Conservation (phyloP, 92 coral and sea anemone genomes). For the Parazoanthus atlanticus region DNA sequence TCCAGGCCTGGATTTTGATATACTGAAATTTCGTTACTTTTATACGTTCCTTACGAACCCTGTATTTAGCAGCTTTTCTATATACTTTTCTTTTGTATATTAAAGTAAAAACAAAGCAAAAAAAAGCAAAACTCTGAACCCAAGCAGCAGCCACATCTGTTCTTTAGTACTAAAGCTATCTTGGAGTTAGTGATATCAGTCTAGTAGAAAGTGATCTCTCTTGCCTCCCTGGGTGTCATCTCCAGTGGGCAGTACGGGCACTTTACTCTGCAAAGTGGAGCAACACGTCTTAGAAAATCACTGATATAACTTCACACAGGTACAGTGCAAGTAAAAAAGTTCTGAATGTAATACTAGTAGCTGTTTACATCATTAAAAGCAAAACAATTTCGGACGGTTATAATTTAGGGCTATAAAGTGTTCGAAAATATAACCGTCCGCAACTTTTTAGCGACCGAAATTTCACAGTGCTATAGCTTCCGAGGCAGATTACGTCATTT, state of each 20-base stretch:
- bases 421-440: no score
- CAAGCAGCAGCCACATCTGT: background rate
- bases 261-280: slow-evolving; percentile 72
- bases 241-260: slow-evolving; percentile 98
- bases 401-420: no score
- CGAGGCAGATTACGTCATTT: no score
- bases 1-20: no score
- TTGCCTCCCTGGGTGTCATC: slow-evolving; percentile 95
- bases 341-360: background rate
- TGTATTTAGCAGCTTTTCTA: background rate
- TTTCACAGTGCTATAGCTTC: no score
- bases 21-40: no score
- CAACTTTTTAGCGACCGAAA: no score
- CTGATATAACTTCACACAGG: background rate
- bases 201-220: slow-evolving; percentile 91
- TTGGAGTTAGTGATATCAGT: background rate
- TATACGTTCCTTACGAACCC: no score
- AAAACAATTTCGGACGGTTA: no score
- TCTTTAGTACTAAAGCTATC: background rate
- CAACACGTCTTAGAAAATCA: background rate
- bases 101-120: no score
- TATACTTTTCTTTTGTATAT: no score
- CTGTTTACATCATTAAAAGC: background rate
- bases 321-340: background rate
- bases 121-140: no score